Percentiles rank a stretch among this genome's conserved stretches.
These are phyloP conservation scores for Agrochola lychnidis DNA, from an alignment of 2,888 invertebrate species.

Conservation along the genomic window DNA sequence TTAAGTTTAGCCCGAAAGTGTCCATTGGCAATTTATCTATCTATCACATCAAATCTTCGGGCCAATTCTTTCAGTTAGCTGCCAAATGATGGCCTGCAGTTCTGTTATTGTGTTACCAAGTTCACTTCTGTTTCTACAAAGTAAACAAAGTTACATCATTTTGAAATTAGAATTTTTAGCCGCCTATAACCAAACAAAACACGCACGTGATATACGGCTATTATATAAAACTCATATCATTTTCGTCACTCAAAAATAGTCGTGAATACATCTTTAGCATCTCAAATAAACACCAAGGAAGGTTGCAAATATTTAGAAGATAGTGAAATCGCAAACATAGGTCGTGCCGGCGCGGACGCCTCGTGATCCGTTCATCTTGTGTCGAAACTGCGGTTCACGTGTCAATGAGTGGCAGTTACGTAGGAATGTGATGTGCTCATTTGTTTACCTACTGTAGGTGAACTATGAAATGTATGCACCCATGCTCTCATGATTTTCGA, in stretches of 20 bases:
- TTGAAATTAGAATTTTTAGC: background rate
- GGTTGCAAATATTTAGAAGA: constrained; percentile 66
- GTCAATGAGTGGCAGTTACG: constrained; percentile 56
- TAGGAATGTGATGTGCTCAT: constrained; percentile 55
- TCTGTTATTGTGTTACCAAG: background rate
- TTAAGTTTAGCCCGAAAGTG: background rate
- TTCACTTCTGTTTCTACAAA: background rate
- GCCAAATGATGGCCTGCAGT: background rate
- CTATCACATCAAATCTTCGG: background rate
- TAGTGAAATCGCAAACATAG: constrained; percentile 83
- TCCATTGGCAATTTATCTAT: background rate
- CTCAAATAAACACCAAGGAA: constrained; percentile 45
- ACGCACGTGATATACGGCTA: constrained; percentile 11
- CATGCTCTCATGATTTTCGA: constrained; percentile 10
- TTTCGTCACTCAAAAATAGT: constrained; percentile 39
- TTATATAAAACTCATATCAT: constrained; percentile 33
- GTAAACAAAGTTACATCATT: background rate
- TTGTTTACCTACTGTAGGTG: constrained; percentile 18
- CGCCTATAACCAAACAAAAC: background rate
- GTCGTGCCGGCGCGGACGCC: constrained; percentile 66
- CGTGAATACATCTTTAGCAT: constrained; percentile 62
- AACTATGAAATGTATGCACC: constrained; percentile 10
- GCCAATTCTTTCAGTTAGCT: background rate
- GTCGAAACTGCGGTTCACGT: constrained; percentile 49
- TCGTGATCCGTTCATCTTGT: constrained; percentile 78